Percentiles rank a stretch among this genome's conserved stretches.
Conservation (phyloP, 2,113 vertebrate genomes). For the Microcebus lehilahytsara region DNA sequence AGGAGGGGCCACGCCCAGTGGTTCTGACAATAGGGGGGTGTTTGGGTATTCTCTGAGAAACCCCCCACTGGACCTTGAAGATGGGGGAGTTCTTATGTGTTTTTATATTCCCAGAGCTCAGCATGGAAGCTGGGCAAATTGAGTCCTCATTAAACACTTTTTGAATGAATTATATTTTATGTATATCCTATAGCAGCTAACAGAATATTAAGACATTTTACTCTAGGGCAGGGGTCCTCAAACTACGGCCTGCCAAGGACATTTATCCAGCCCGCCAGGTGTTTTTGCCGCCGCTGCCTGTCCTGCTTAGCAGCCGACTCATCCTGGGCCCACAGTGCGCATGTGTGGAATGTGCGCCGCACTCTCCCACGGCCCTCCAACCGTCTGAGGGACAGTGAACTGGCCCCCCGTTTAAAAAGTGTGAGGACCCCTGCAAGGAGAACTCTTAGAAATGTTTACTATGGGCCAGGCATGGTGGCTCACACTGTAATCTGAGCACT, state of each 20-base stretch:
- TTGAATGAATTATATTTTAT: not conserved
- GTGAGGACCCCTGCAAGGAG: not conserved
- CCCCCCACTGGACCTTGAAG: not conserved
- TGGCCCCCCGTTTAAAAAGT: too few species aligned
- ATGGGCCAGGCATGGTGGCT: not conserved
- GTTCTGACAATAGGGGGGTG: not conserved
- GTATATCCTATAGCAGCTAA: not conserved
- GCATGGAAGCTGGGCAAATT: not conserved
- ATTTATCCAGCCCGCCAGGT: too few species aligned
- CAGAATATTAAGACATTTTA: constrained; percentile 8
- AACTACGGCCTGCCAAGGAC: too few species aligned
- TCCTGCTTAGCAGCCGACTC: too few species aligned
- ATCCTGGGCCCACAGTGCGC: too few species aligned
- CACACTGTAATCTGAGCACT: too few species aligned
- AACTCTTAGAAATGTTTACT: not conserved
- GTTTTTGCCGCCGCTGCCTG: too few species aligned
- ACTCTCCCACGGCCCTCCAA: too few species aligned
- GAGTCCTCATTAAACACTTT: not conserved
- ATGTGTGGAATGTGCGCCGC: too few species aligned
- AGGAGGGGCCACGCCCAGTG: not conserved
- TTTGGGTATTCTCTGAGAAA: not conserved
- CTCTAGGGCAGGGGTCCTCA: too few species aligned
- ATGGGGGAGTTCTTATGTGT: not conserved
- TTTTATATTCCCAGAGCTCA: not conserved
- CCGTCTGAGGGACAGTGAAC: too few species aligned